Evolutionary conservation across 2,113 vertebrate genomes (phyloP).

Genomic region (Larimichthys crocea): DNA sequence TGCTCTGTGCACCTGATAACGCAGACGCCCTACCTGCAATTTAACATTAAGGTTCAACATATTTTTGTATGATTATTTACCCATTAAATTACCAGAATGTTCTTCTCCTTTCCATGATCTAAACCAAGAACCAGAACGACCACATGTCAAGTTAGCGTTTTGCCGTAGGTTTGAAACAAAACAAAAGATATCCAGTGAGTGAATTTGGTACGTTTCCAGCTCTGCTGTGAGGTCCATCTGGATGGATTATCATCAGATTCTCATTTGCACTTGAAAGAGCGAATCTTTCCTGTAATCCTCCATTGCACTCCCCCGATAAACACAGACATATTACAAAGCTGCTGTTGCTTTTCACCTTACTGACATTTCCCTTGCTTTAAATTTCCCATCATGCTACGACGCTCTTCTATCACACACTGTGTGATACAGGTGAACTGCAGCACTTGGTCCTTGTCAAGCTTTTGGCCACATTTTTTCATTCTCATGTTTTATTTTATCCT

Average conservation of each 20-base stretch:
- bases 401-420: slow-evolving; percentile 52
- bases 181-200: slow-evolving; percentile 23
- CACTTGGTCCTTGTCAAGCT: slow-evolving; percentile 57
- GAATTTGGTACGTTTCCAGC: slow-evolving; percentile 32
- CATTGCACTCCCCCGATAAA: slow-evolving; percentile 36
- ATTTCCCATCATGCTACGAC: slow-evolving; percentile 46
- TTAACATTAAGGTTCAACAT: neutral
- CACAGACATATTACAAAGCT: slow-evolving; percentile 37
- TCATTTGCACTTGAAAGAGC: slow-evolving; percentile 66
- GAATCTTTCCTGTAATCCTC: slow-evolving; percentile 55
- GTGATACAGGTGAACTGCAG: slow-evolving; percentile 56
- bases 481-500: slow-evolving; percentile 70
- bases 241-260: slow-evolving; percentile 58
- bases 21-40: neutral
- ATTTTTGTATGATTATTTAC: neutral
- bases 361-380: slow-evolving; percentile 46
- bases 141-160: slow-evolving; percentile 12
- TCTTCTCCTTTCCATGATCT: neutral
- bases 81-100: neutral
- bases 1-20: neutral
- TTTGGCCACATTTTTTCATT: slow-evolving; percentile 66
- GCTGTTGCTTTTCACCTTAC: slow-evolving; percentile 53
- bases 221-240: slow-evolving; percentile 56
- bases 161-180: slow-evolving; percentile 2
- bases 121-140: neutral